These are phyloP conservation scores for Carlito syrichta DNA, from an alignment of 2,113 vertebrate genomes.

Conservation along the genomic window DNA sequence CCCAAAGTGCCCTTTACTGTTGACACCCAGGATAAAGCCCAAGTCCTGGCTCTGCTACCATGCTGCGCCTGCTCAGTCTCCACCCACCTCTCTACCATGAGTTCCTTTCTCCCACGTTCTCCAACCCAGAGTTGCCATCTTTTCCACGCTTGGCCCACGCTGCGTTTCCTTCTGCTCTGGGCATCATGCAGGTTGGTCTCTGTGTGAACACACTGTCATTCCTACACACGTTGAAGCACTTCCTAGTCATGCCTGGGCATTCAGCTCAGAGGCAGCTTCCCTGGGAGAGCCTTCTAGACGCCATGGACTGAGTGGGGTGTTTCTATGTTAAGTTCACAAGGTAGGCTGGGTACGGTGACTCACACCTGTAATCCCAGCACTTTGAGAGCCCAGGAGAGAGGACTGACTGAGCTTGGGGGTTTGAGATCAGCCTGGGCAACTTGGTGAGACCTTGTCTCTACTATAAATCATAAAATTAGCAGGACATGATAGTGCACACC, in stretches of 20 bases:
- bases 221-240: neutral
- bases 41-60: neutral
- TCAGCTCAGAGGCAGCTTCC: neutral
- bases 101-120: neutral
- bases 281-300: neutral
- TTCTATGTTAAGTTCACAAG: neutral
- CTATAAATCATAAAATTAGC: too few species aligned
- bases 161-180: neutral
- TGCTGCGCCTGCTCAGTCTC: neutral
- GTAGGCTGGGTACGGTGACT: too few species aligned
- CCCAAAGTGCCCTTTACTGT: rapidly evolving
- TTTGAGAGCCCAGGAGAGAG: too few species aligned
- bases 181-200: neutral
- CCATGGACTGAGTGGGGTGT: neutral
- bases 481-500: too few species aligned
- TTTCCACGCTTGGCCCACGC: neutral
- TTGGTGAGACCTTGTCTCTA: too few species aligned
- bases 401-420: too few species aligned
- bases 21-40: neutral
- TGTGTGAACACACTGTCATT: neutral
- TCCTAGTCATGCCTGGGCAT: neutral
- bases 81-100: too few species aligned
- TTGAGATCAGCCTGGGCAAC: too few species aligned
- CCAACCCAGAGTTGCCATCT: neutral
- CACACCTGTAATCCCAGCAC: too few species aligned